Evolutionary conservation across 2,113 vertebrate genomes (phyloP).

Genomic region (Jaculus jaculus): DNA sequence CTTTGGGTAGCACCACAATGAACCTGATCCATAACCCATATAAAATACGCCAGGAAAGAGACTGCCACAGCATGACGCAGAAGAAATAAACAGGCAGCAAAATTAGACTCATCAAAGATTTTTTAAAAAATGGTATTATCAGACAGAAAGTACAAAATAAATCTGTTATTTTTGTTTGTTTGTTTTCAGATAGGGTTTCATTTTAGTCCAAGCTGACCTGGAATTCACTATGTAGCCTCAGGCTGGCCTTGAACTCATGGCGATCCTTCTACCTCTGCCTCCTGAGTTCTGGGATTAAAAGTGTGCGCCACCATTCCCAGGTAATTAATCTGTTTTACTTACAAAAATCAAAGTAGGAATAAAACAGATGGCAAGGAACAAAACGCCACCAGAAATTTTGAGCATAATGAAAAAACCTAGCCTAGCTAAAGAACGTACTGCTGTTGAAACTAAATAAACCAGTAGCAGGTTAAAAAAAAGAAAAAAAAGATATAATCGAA

Average conservation of each 20-base stretch:
- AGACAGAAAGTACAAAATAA: neutral
- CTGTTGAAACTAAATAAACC: neutral
- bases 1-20: neutral
- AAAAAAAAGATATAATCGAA: neutral
- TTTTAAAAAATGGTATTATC: neutral
- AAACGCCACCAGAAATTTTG: neutral
- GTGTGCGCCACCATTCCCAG: no score
- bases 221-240: no score
- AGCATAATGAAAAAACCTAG: conserved; percentile 2
- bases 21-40: neutral
- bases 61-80: neutral
- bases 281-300: no score
- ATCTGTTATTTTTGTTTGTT: no score
- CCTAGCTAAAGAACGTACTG: neutral
- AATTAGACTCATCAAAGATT: neutral
- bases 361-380: neutral
- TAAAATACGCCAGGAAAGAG: neutral
- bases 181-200: no score
- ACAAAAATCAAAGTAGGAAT: conserved; percentile 25
- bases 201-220: no score
- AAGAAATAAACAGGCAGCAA: neutral
- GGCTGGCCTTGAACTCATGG: no score
- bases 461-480: neutral
- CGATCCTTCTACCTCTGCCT: no score
- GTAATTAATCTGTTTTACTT: no score